These are phyloP conservation scores for Schlechtendalia chinensis DNA, from an alignment of 1,140 invertebrate genomes.

Conservation along the genomic window DNA sequence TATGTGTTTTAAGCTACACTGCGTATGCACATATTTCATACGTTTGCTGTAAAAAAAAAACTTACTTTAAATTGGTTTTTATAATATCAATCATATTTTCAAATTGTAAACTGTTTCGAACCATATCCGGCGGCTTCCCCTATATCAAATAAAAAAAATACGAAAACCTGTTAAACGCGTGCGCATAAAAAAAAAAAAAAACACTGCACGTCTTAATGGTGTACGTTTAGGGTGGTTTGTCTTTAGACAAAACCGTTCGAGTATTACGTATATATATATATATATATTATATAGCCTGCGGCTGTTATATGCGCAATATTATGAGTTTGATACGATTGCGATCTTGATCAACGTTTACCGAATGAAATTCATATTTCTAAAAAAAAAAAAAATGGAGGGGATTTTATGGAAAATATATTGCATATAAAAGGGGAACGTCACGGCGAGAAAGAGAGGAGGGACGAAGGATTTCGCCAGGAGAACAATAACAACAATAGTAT, in stretches of 20 bases:
- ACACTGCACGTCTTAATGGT: background rate
- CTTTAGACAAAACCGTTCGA: conserved; percentile 7
- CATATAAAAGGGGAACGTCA: conserved; percentile 2
- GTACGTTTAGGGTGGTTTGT: conserved; percentile 6
- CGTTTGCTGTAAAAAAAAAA: no score
- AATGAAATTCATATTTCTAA: conserved; percentile 31
- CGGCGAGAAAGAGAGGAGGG: background rate
- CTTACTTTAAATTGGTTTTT: no score
- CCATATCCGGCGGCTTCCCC: no score
- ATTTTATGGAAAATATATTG: background rate
- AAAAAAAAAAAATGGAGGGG: background rate
- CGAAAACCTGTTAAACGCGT: background rate
- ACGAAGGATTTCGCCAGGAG: background rate
- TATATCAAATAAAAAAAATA: background rate
- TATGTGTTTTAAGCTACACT: no score
- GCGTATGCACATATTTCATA: no score
- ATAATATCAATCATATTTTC: background rate
- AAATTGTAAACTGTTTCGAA: background rate
- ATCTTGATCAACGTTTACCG: conserved; percentile 14
- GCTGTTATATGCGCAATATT: conserved; percentile 1
- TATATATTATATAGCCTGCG: background rate
- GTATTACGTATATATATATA: no score
- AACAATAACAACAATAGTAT: conserved; percentile 33
- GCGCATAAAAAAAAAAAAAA: background rate
- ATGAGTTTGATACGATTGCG: conserved; percentile 12